Percentiles rank a stretch among this genome's conserved stretches.
Evolutionary conservation across 2,888 invertebrate genomes (phyloP).

Genomic region (Leptothorax acervorum): DNA sequence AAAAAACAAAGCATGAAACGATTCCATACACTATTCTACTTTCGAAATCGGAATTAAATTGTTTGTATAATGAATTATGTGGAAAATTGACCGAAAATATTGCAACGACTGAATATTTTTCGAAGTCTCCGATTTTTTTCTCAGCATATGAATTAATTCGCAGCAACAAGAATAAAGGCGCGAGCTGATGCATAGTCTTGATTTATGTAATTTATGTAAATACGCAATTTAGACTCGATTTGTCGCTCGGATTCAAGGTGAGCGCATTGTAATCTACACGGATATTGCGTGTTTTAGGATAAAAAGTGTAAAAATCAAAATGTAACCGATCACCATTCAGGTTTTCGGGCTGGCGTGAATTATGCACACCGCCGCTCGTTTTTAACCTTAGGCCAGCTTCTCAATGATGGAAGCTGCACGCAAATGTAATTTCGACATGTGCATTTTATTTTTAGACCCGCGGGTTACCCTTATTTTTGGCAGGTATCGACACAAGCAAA

Average conservation of each 20-base stretch:
- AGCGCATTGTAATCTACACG: constrained; percentile 29
- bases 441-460: constrained; percentile 18
- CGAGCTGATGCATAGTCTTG: not conserved
- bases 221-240: constrained; percentile 16
- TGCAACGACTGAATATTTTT: not conserved
- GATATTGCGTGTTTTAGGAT: constrained; percentile 8
- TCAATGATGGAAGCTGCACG: not conserved
- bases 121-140: not conserved
- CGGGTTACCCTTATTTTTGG: constrained; percentile 37
- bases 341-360: not conserved
- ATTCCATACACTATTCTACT: not conserved
- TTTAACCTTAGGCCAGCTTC: not conserved
- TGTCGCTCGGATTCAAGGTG: constrained; percentile 37
- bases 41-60: constrained; percentile 2
- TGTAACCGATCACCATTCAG: not conserved
- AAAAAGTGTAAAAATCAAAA: constrained; percentile 3
- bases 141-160: not conserved
- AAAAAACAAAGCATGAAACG: not conserved
- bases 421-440: constrained; percentile 22
- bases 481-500: constrained; percentile 32
- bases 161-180: not conserved
- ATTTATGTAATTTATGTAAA: constrained; percentile 46
- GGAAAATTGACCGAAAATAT: not conserved
- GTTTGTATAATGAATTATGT: not conserved
- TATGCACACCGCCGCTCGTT: constrained; percentile 6